Base-by-base conservation (phyloP, 2,888 invertebrate species). In the Gisinianus flammeolus region DNA sequence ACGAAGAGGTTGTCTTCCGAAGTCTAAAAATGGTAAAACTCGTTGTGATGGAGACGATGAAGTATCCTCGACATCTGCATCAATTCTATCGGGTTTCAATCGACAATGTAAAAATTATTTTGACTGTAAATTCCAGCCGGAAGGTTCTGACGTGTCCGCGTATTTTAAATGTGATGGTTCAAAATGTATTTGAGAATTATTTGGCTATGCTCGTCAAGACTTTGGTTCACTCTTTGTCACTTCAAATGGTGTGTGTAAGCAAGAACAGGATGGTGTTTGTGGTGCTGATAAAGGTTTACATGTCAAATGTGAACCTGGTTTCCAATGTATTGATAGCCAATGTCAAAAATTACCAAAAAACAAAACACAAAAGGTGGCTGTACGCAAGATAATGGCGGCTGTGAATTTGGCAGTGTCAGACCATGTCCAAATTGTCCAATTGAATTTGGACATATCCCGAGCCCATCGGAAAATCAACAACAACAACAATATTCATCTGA, bases 61-160 rank as follows among this genome's bases (percentile, higher is more conserved):
- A n/a, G n/a, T n/a, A n/a, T n/a, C n/a, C n/a, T n/a, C n/a, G n/a
- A n/a, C n/a, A n/a, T n/a, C n/a, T n/a, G n/a, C n/a, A n/a, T n/a
- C n/a, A n/a, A n/a, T n/a, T n/a, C n/a, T n/a, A 26, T 26, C 16
- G 4, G 26, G 26, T 31, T 69, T 69, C 12, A 16, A 22, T 8
- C 69, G 69, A 10, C 6, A 28, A 8, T 69, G 69, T 19, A 19
- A 6, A 2, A 69, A 52, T 26, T 69, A 69, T 26, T 69, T 69
- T 69, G 69, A 69, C 26, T 69, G 69, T 69, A n/a, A 35, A 69
- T 69, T 69, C 52, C 28, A 35, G 12, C 69, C 69, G 5, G 69
- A 69, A 10, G 69, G 69, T 12, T 35, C 44, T 24, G n/a, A n/a
- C n/a, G 24, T 6, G 24, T 8, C 24, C 12, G 52, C 24, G 4